phyloP scores from a whole-genome alignment of 2,888 invertebrate genomes.

The Drosophila hamatofila region DNA sequence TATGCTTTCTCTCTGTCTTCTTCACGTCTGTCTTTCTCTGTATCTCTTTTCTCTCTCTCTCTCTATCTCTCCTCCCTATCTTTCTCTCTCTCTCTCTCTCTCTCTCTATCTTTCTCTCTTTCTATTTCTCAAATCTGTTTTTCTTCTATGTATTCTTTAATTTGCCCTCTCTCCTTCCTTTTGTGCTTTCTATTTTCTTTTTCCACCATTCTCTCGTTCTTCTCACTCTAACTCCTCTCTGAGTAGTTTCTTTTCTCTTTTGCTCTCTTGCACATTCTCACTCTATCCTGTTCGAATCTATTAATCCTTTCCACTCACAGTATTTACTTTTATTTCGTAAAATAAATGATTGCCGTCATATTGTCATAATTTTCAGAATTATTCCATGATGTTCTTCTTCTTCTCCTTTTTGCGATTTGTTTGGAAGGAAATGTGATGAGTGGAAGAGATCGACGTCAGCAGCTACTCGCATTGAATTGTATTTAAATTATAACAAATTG shows the following conservation, averaged over 20 bases:
- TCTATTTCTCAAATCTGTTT: too few relatives aligned
- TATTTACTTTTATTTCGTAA: background rate
- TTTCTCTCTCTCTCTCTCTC: background rate
- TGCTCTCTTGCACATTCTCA: too few relatives aligned
- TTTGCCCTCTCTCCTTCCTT: too few relatives aligned
- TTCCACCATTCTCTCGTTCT: too few relatives aligned
- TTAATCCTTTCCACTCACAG: background rate
- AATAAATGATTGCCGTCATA: background rate
- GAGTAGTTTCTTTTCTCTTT: too few relatives aligned
- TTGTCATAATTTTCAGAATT: background rate
- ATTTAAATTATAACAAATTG: conserved; percentile 80
- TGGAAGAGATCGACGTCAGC: conserved; percentile 39
- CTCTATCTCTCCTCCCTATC: background rate
- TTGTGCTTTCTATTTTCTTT: too few relatives aligned
- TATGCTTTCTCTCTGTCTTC: too few relatives aligned
- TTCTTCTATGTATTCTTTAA: too few relatives aligned
- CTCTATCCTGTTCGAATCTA: too few relatives aligned
- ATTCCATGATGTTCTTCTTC: conserved; percentile 1
- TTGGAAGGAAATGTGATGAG: conserved; percentile 24
- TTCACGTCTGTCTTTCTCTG: background rate
- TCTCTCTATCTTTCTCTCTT: too few relatives aligned
- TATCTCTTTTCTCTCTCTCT: background rate
- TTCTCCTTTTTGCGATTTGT: background rate
- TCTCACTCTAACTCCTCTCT: too few relatives aligned
- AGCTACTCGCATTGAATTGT: conserved; percentile 67